phyloP scores from a whole-genome alignment of 2,888 invertebrate species.

The Drosophila sordidula region DNA sequence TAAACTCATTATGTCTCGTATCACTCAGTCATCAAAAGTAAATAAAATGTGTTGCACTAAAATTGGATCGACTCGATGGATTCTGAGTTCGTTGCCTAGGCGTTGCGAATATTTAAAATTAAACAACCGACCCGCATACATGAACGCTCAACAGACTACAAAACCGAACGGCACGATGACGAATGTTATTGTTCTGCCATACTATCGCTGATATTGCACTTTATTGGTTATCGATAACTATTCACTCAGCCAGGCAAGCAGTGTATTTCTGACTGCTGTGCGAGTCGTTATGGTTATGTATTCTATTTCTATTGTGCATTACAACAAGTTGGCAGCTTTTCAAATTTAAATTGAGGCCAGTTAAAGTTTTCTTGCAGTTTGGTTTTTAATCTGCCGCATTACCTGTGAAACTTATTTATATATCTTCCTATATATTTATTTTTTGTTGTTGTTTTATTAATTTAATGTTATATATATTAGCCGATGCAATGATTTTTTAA shows the following conservation, averaged over 20 bases:
- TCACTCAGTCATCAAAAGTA: slow-evolving; percentile 42
- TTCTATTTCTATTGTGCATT: background rate
- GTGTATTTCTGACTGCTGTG: background rate
- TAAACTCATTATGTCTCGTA: slow-evolving; percentile 40
- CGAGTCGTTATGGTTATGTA: background rate
- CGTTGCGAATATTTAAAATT: slow-evolving; percentile 26
- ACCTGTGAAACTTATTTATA: too few relatives aligned
- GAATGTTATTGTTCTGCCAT: slow-evolving; percentile 21
- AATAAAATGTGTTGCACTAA: slow-evolving; percentile 32
- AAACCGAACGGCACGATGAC: slow-evolving; percentile 26
- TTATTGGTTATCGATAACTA: slow-evolving; percentile 26
- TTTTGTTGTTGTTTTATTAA: too few relatives aligned
- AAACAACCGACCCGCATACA: slow-evolving; percentile 12
- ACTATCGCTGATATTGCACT: slow-evolving; percentile 10
- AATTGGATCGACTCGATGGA: slow-evolving; percentile 19
- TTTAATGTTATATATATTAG: too few relatives aligned
- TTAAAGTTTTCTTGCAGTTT: too few relatives aligned
- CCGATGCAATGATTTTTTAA: too few relatives aligned
- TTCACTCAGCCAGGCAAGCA: background rate
- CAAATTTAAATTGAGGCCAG: background rate
- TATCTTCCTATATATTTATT: background rate
- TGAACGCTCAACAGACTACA: slow-evolving; percentile 17
- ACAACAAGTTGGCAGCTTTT: background rate
- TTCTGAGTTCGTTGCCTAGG: slow-evolving; percentile 27
- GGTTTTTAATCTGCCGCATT: background rate